These are phyloP conservation scores for Tetragonisca angustula DNA, from an alignment of 2,888 invertebrate species.

Conservation along the genomic window DNA sequence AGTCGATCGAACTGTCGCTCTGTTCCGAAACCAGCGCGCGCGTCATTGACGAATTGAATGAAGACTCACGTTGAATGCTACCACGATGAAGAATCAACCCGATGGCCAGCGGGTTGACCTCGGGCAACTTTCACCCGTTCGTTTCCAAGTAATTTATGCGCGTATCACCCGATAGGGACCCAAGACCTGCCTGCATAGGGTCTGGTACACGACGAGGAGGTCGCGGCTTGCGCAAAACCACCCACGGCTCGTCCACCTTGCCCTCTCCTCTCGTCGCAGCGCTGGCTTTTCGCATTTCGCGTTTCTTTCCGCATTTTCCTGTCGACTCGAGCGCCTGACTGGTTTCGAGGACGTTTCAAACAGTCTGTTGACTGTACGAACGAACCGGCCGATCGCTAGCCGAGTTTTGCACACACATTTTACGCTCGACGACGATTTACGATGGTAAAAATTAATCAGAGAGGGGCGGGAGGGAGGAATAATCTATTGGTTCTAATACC, in stretches of 20 bases:
- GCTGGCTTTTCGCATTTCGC: constrained; percentile 1
- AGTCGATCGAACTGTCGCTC: too few species aligned
- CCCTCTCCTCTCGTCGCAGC: constrained; percentile 65
- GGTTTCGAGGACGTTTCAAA: constrained; percentile 6
- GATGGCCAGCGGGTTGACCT: constrained; percentile 75
- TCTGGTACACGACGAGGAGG: constrained; percentile 75
- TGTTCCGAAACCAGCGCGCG: too few species aligned
- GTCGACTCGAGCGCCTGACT: neutral
- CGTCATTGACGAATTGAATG: neutral
- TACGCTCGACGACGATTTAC: too few species aligned
- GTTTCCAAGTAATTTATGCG: constrained; percentile 78
- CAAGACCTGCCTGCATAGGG: constrained; percentile 74
- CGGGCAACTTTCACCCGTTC: constrained; percentile 80
- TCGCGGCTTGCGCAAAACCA: constrained; percentile 70
- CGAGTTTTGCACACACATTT: too few species aligned
- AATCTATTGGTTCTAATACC: too few species aligned
- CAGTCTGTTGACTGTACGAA: neutral
- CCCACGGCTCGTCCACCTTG: constrained; percentile 73
- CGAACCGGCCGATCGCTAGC: too few species aligned
- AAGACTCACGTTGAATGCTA: neutral
- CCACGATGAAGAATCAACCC: constrained; percentile 25
- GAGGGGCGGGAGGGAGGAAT: too few species aligned
- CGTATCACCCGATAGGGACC: constrained; percentile 67
- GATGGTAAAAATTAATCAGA: too few species aligned
- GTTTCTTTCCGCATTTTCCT: constrained; percentile 47